Evolutionary conservation across 2,888 invertebrate genomes (phyloP).

Genomic region (Steinernema scapterisci): DNA sequence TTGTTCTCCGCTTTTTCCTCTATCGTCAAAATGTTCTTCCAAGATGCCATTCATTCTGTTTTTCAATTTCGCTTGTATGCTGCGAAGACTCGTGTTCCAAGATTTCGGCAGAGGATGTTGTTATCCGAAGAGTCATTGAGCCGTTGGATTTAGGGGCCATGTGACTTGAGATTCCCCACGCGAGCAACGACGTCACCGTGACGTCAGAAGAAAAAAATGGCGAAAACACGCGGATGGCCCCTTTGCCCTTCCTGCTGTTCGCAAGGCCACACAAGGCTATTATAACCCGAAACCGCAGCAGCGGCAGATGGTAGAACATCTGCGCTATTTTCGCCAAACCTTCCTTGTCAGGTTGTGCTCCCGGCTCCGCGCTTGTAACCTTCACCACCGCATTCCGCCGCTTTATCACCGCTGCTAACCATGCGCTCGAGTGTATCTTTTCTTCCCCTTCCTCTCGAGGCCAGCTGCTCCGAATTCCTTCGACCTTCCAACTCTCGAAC

Average conservation of each 20-base stretch:
- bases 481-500: not conserved
- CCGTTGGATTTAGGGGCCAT: not conserved
- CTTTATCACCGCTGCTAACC: not conserved
- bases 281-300: too few species aligned
- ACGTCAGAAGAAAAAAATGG: not conserved
- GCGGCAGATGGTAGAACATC: not conserved
- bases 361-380: not conserved
- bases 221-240: conserved; percentile 9
- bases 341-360: not conserved
- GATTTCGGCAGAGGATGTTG: not conserved
- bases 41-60: too few species aligned
- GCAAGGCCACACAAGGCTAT: not conserved
- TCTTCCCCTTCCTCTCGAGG: not conserved
- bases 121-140: not conserved
- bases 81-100: too few species aligned
- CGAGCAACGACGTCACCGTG: not conserved
- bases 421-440: not conserved
- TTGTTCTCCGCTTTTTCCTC: not conserved
- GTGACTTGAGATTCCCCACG: conserved; percentile 4
- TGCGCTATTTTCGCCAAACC: not conserved
- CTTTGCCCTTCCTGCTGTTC: not conserved
- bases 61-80: too few species aligned
- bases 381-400: not conserved
- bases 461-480: not conserved
- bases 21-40: not conserved